Evolutionary conservation across 2,113 vertebrate genomes (phyloP).

Genomic region (Eclectus roratus): DNA sequence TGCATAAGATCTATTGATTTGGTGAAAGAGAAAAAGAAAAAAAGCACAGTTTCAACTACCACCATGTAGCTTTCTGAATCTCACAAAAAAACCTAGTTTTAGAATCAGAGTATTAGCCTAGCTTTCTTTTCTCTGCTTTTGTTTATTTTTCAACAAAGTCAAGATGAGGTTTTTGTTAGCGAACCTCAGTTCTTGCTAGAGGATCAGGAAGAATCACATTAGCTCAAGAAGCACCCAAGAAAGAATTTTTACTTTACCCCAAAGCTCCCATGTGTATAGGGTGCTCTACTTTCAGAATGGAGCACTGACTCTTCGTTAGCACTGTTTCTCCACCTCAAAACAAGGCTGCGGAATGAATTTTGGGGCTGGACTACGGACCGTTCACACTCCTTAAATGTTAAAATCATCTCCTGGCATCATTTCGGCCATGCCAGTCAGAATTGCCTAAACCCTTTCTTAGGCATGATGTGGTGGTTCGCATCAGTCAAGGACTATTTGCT

Average conservation of each 20-base stretch:
- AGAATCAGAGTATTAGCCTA: neutral
- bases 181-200: neutral
- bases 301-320: neutral
- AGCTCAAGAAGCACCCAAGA: neutral
- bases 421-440: neutral
- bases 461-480: accelerated
- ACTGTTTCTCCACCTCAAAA: neutral
- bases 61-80: neutral
- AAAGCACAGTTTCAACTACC: neutral
- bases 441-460: neutral
- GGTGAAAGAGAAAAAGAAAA: neutral
- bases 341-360: neutral
- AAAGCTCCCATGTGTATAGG: neutral
- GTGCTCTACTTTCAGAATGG: neutral
- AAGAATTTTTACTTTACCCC: neutral
- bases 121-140: neutral
- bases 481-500: neutral
- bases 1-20: accelerated
- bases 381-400: neutral
- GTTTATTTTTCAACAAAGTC: neutral
- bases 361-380: accelerated
- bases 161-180: neutral
- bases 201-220: neutral
- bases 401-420: neutral
- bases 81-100: neutral